These are phyloP conservation scores for Ascidia mentula DNA, from an alignment of 23 tunicate species.

Conservation along the genomic window DNA sequence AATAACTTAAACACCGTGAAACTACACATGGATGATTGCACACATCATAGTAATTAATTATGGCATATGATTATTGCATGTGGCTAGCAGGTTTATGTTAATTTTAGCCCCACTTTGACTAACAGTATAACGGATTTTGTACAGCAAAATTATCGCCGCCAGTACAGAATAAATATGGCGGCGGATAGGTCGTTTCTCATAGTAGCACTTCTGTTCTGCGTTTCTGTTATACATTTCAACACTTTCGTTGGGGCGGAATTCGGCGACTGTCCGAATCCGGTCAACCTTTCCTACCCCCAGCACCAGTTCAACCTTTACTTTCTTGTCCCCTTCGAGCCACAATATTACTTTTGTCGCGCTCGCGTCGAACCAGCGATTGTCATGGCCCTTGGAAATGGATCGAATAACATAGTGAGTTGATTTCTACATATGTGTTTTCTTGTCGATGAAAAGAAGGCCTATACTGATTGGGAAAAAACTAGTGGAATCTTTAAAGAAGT, in stretches of 20 bases:
- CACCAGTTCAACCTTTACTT: not conserved
- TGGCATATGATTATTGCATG: too few species aligned
- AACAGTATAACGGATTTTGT: not conserved
- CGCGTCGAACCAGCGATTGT: not conserved
- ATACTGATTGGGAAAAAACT: not conserved
- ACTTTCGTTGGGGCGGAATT: not conserved
- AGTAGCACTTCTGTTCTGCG: not conserved
- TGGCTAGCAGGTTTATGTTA: too few species aligned
- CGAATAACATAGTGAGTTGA: not conserved
- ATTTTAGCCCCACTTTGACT: too few species aligned
- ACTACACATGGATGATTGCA: too few species aligned
- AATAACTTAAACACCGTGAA: too few species aligned
- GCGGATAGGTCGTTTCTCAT: not conserved
- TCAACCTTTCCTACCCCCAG: not conserved
- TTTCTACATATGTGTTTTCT: not conserved
- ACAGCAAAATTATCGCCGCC: not conserved
- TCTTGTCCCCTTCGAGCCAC: slow-evolving; percentile 2
- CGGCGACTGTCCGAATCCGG: not conserved
- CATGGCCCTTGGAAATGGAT: not conserved
- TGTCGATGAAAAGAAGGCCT: not conserved
- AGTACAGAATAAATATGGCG: not conserved
- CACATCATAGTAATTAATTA: too few species aligned
- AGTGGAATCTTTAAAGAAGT: not conserved
- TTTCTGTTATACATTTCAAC: not conserved
- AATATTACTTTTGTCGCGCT: not conserved